A percentile compares a stretch with the other conserved stretches of the same genome.
phyloP scores from a whole-genome alignment of 2,113 vertebrate genomes.

The Amphilophus citrinellus region DNA sequence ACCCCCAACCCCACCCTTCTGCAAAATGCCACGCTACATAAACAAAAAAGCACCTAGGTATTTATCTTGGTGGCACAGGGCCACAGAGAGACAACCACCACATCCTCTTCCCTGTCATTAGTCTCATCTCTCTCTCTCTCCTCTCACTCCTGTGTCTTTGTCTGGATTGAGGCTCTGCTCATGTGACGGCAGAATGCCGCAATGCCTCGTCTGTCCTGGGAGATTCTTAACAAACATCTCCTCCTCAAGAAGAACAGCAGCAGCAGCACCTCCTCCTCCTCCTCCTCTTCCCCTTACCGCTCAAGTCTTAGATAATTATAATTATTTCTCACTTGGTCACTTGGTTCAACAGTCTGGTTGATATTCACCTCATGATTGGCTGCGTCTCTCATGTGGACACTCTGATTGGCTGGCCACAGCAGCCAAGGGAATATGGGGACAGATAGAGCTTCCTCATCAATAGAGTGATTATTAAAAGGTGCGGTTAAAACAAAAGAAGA shows the following conservation, averaged over 20 bases:
- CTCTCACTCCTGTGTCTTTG: conserved; percentile 69
- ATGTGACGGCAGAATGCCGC: conserved; percentile 75
- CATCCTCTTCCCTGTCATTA: conserved; percentile 41
- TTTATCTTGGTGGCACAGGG: conserved; percentile 56
- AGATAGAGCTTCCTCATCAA: conserved; percentile 48
- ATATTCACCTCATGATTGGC: conserved; percentile 56
- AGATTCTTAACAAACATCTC: conserved; percentile 75
- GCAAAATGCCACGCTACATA: conserved; percentile 30
- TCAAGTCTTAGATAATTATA: conserved; percentile 56
- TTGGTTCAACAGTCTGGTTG: conserved; percentile 53
- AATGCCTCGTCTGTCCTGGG: conserved; percentile 77
- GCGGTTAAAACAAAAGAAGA: conserved; percentile 49
- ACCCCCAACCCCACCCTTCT: conserved; percentile 22
- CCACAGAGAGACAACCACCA: conserved; percentile 39
- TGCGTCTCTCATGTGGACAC: conserved; percentile 20
- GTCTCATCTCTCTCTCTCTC: conserved; percentile 47
- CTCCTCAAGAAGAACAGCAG: conserved; percentile 45
- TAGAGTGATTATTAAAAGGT: conserved; percentile 67
- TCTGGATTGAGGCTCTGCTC: conserved; percentile 75
- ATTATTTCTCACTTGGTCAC: conserved; percentile 55
- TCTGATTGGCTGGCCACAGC: conserved; percentile 32
- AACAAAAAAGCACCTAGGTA: conserved; percentile 61
- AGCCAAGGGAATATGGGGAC: conserved; percentile 20
- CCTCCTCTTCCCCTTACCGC: background rate
- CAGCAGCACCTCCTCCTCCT: background rate